These are phyloP conservation scores for Heptranchias perlo DNA, from an alignment of 2,113 vertebrate genomes.

Conservation along the genomic window DNA sequence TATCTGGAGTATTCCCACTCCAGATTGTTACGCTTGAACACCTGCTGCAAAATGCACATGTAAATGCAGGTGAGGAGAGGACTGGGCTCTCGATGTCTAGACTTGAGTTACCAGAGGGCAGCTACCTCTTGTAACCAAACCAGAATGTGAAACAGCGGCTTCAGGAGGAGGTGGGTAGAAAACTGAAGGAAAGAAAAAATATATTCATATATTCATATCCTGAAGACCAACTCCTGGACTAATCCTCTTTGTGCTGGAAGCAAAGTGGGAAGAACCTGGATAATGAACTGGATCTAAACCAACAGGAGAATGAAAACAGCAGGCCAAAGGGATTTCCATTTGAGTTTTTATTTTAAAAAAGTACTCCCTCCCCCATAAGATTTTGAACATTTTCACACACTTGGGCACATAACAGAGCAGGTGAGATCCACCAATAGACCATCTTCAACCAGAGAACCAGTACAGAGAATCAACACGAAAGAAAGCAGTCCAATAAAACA, in stretches of 20 bases:
- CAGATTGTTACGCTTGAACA: background rate
- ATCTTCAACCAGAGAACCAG: conserved; percentile 17
- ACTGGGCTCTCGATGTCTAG: background rate
- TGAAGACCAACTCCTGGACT: background rate
- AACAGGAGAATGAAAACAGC: conserved; percentile 16
- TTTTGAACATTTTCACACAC: conserved; percentile 28
- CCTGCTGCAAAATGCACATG: background rate
- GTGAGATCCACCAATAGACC: background rate
- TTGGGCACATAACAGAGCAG: conserved; percentile 21
- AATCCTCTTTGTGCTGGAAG: background rate
- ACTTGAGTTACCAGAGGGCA: background rate
- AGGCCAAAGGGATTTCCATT: conserved; percentile 16
- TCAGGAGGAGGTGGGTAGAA: background rate
- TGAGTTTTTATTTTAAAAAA: conserved; percentile 28
- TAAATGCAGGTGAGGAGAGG: background rate
- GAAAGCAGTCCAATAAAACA: conserved; percentile 28
- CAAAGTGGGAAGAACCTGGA: background rate
- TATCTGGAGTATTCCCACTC: background rate
- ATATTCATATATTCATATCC: too few species aligned
- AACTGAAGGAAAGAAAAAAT: background rate
- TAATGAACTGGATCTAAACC: background rate
- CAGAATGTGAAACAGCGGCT: background rate
- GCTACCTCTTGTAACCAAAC: background rate
- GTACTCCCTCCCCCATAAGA: conserved; percentile 9
- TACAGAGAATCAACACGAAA: conserved; percentile 12